These are phyloP conservation scores for Periparus ater DNA, from an alignment of 2,797 vertebrate genomes.

Conservation along the genomic window DNA sequence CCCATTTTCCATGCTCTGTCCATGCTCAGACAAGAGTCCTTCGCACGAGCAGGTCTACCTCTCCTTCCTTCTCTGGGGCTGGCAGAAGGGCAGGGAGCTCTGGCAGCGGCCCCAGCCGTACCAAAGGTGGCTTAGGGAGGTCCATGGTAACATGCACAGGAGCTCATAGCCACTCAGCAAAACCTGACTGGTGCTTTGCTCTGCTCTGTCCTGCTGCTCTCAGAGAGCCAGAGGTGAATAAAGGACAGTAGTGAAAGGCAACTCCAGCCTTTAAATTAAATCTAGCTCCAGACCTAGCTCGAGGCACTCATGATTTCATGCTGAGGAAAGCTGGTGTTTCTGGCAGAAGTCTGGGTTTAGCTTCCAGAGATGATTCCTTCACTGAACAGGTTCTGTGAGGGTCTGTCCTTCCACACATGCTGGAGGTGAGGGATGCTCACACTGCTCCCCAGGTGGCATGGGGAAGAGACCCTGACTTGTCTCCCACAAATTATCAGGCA, in stretches of 20 bases:
- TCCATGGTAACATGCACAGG: rapidly evolving
- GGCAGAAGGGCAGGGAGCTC: neutral
- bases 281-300: neutral
- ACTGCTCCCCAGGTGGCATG: rapidly evolving
- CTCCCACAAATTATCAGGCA: neutral
- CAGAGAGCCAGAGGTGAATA: neutral
- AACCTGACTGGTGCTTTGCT: neutral
- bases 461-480: neutral
- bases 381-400: rapidly evolving
- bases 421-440: neutral
- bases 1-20: neutral
- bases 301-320: neutral
- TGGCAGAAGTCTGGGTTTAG: neutral
- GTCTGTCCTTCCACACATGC: rapidly evolving
- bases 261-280: slow-evolving; percentile 6
- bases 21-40: neutral
- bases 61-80: neutral
- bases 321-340: neutral
- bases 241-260: neutral
- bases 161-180: neutral
- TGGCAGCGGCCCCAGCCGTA: neutral
- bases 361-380: neutral
- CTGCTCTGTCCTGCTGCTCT: neutral
- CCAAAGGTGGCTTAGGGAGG: neutral
- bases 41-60: neutral